Evolutionary conservation across 1,140 invertebrate genomes (phyloP).

Genomic region (Drosophila watanabei): DNA sequence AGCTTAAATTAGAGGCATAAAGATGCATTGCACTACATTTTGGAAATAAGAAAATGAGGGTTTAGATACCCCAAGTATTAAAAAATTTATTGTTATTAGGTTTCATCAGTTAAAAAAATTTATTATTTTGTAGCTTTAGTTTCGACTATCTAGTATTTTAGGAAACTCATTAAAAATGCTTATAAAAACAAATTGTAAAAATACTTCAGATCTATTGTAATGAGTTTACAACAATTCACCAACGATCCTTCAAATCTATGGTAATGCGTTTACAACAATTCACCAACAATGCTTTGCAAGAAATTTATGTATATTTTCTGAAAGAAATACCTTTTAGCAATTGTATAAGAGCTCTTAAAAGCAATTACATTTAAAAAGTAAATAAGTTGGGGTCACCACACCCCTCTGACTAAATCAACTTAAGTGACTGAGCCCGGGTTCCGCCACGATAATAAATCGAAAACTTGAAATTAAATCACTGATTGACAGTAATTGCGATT

Average conservation of each 20-base stretch:
- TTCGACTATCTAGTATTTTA: neutral
- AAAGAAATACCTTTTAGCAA: neutral
- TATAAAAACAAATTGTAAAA: neutral
- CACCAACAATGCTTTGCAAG: too few species aligned
- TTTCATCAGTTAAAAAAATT: neutral
- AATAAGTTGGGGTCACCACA: conserved; percentile 25
- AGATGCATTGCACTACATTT: conserved; percentile 33
- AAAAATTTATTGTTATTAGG: neutral
- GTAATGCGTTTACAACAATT: neutral
- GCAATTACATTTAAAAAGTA: neutral
- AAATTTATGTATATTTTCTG: too few species aligned
- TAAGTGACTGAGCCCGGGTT: conserved; percentile 11
- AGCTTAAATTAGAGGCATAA: conserved; percentile 34
- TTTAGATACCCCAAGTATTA: neutral
- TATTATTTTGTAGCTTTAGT: neutral
- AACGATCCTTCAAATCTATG: neutral
- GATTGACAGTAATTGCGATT: conserved; percentile 48
- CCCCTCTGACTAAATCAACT: conserved; percentile 7
- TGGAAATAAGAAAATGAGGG: neutral
- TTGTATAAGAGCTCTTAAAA: conserved; percentile 14
- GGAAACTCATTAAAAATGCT: too few species aligned
- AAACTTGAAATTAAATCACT: conserved; percentile 34
- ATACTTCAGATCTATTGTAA: neutral
- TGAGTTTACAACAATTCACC: conserved; percentile 1
- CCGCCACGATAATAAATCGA: conserved; percentile 33